Evolutionary conservation across 2,113 vertebrate genomes (phyloP), one percentile per base, ranked within the genome.

Genomic region (Ammodytes dubius): DNA sequence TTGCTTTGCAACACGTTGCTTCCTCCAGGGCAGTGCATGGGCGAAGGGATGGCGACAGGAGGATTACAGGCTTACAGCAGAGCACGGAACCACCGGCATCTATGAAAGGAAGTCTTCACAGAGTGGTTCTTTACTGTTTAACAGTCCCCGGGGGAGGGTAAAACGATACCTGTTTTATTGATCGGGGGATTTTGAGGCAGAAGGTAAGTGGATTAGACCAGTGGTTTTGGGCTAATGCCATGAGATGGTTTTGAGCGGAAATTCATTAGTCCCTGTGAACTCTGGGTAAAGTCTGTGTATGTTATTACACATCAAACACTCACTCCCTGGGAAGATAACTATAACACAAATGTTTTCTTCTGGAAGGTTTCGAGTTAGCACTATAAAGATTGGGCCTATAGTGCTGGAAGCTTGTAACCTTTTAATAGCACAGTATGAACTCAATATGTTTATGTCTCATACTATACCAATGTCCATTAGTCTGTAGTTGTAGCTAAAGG

Each of bases 31-130:
- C 79, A 88, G 83, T 63, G 35, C 78, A 77, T 83, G 81, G 78
- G 75, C 87, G 83, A 94, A 27, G 88, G 81, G 90, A 90, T 91
- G 92, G 93, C 91, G 92, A 91, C 94, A 91, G 90, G 86, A 85
- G 90, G 94, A 94, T 95, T 94, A 93, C 83, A 74, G 89, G 87
- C 88, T 93, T 91, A 93, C 80, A 85, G 69, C 68, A 77, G 84
- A 91, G 92, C 87, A 91, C 75, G 73, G 83, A 90, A 89, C 81
- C 77, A 72, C 90, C 78, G 82, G 80, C 84, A 83, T 83, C 84
- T 83, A 79, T 91, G 90, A 94, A 94, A 94, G 84, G 84, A 92
- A 87, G 89, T 89, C 90, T 94, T 92, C 90, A 88, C 80, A 85
- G 87, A 90, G 87, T 78, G 83, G 83, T 79, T 89, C 79, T 91